Base-by-base conservation (phyloP, 92 coral and sea anemone genomes). In the Scolanthus callimorphus region DNA sequence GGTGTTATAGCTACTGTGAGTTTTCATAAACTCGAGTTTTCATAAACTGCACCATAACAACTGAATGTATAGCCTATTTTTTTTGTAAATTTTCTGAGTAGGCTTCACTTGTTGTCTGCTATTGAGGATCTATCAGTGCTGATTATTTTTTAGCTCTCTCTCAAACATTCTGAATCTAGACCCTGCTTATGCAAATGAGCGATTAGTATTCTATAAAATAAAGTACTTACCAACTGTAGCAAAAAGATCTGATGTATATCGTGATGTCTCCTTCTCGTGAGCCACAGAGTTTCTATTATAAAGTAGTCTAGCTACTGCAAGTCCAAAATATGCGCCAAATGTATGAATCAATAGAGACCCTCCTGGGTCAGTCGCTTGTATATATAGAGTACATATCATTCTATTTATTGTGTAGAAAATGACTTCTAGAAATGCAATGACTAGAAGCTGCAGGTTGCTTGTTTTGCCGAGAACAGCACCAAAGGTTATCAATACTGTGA, bases 401-500 rank as follows among this genome's bases (percentile, higher is more conserved):
- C 84, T 55, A 62, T 91, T 91, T 0, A 60, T 68, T 2, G 95
- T 66, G 69, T 91, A 91, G 41, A 79, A 69, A 1, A 86, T 57
- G 9, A 91, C 97, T 52, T 91, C 97, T 15, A 86, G 26, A 22
- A 91, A 77, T 0, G 96, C 78, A 15, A 87, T 67, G 21, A 86
- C 55, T 20, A 91, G 69, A 13, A 91, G 73, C 63, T 91, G 97
- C 11, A 82, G 85, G 39, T 81, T 89, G 53, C 91, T 91, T 20
- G 91, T 88, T 69, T 86, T 86, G 21, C 97, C 97, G 31, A 91
- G 95, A 46, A 86, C 31, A 0, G 90, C 97, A 48, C 97, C 97
- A 75, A 91, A 84, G 21, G 97, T 74, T 21, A 91, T 55, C 0
- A 81, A 59, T 25, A 91, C 83, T 13, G 97, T 73, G 1, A 84